phyloP scores from a whole-genome alignment of 2,797 vertebrate genomes.

The Distichodus sexfasciatus region DNA sequence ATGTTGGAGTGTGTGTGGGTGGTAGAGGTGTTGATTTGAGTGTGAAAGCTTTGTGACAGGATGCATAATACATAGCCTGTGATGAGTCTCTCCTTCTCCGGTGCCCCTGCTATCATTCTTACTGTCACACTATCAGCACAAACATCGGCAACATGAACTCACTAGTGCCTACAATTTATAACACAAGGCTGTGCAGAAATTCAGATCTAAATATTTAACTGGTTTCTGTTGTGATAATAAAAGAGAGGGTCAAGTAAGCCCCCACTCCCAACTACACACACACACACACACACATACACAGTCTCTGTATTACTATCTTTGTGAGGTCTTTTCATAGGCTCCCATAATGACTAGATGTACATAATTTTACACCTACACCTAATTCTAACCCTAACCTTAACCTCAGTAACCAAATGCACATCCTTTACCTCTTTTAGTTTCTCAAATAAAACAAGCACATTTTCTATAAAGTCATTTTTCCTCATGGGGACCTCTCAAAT shows the following conservation, averaged over 20 bases:
- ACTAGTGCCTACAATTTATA: not conserved
- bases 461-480: too few relatives aligned
- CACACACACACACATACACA: not conserved
- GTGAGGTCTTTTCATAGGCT: too few relatives aligned
- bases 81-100: slow-evolving; percentile 4
- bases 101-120: not conserved
- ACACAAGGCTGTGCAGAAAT: not conserved
- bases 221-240: slow-evolving; percentile 19
- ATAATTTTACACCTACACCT: too few relatives aligned
- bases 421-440: too few relatives aligned
- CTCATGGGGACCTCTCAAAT: too few relatives aligned
- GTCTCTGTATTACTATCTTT: too few relatives aligned
- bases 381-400: too few relatives aligned
- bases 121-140: not conserved
- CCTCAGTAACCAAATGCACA: too few relatives aligned
- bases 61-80: slow-evolving; percentile 23
- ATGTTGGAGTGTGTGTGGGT: slow-evolving; percentile 20
- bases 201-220: slow-evolving; percentile 14
- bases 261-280: not conserved
- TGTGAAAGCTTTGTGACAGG: slow-evolving; percentile 30
- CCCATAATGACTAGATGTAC: too few relatives aligned
- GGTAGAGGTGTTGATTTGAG: slow-evolving; percentile 39
- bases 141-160: not conserved
- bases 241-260: not conserved
- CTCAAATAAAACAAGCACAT: too few relatives aligned